Conservation (phyloP, 2,797 vertebrate genomes). For the Acanthis flammea region DNA sequence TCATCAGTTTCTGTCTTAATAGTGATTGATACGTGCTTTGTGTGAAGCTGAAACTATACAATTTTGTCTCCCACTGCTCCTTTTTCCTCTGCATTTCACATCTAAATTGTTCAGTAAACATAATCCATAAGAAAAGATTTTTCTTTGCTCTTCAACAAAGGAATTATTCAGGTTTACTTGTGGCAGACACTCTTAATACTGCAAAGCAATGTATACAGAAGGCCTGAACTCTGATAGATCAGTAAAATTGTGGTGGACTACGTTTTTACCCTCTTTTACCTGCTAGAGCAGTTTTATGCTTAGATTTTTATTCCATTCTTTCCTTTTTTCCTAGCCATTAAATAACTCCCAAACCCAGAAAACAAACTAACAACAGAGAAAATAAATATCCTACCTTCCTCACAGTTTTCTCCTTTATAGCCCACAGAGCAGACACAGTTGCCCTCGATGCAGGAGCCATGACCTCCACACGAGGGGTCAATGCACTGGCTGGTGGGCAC, state of each 20-base stretch:
- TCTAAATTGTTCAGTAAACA: slow-evolving; percentile 20
- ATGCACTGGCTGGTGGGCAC: slow-evolving; percentile 93
- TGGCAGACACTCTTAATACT: not conserved
- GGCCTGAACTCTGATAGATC: not conserved
- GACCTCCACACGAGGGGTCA: slow-evolving; percentile 91
- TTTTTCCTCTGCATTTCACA: slow-evolving; percentile 23
- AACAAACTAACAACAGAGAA: not conserved
- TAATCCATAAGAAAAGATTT: not conserved
- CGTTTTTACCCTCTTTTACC: not conserved
- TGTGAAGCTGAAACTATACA: not conserved
- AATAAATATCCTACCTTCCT: slow-evolving; percentile 82
- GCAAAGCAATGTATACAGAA: not conserved
- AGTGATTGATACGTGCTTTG: slow-evolving; percentile 36
- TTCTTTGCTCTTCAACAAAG: not conserved
- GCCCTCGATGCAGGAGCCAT: slow-evolving; percentile 93
- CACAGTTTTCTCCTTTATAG: slow-evolving; percentile 93
- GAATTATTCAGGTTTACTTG: slow-evolving; percentile 10
- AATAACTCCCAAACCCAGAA: not conserved
- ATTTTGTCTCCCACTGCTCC: not conserved
- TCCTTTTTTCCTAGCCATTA: not conserved
- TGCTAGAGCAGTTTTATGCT: not conserved
- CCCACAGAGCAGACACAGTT: slow-evolving; percentile 92
- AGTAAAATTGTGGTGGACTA: not conserved
- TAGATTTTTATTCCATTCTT: not conserved
- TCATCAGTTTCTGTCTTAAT: slow-evolving; percentile 35